These are phyloP conservation scores for Neoaliturus tenellus DNA, from an alignment of 2,888 invertebrate species.

Conservation along the genomic window DNA sequence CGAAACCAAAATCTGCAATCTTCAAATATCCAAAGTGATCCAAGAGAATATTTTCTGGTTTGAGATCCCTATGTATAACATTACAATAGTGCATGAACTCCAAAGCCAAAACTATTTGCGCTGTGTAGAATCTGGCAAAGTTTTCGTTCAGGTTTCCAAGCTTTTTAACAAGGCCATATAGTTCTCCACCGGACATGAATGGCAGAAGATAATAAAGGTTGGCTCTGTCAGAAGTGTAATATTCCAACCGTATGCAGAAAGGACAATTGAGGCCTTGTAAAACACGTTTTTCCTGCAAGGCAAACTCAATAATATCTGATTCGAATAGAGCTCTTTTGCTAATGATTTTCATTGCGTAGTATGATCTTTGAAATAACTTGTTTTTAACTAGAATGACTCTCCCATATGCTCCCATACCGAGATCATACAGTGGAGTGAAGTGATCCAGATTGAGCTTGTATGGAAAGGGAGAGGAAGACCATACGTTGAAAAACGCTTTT, in stretches of 20 bases:
- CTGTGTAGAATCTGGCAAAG: slow-evolving; percentile 91
- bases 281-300: slow-evolving; percentile 84
- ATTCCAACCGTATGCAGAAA: slow-evolving; percentile 90
- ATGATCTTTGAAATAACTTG: neutral
- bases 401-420: slow-evolving; percentile 1
- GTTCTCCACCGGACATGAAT: slow-evolving; percentile 90
- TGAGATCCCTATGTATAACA: slow-evolving; percentile 92
- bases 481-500: neutral
- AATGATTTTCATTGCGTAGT: slow-evolving; percentile 27
- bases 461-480: neutral
- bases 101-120: slow-evolving; percentile 93
- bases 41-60: slow-evolving; percentile 94
- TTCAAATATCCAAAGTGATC: slow-evolving; percentile 86
- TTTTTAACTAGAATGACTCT: slow-evolving; percentile 19
- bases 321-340: neutral
- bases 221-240: slow-evolving; percentile 77
- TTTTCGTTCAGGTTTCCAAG: slow-evolving; percentile 76
- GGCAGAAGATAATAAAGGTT: slow-evolving; percentile 87
- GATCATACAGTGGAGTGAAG: neutral
- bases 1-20: slow-evolving; percentile 97
- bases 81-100: slow-evolving; percentile 94
- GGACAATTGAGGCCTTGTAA: slow-evolving; percentile 91
- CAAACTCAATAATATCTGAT: neutral
- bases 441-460: neutral
- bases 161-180: slow-evolving; percentile 86